phyloP scores from a whole-genome alignment of 2,888 invertebrate species.

The Chymomyza procnemis region DNA sequence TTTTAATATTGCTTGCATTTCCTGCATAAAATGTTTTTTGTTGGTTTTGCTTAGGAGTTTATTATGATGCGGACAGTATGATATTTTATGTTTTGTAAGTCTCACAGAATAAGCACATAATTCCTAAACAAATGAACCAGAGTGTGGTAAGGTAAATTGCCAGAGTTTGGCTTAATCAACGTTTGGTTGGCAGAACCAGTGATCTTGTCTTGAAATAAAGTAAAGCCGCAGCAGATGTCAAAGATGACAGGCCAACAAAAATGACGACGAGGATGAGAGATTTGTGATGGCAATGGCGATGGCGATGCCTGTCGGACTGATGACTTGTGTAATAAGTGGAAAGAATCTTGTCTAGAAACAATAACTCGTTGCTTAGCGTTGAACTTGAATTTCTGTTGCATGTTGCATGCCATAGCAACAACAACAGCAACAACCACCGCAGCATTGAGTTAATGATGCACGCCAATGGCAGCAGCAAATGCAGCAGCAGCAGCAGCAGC shows the following conservation, averaged over 20 bases:
- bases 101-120: too few species aligned
- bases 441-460: conserved; percentile 57
- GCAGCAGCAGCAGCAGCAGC: neutral
- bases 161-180: neutral
- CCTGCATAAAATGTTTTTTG: too few species aligned
- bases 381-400: conserved; percentile 57
- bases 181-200: neutral
- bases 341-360: conserved; percentile 71
- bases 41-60: too few species aligned
- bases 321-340: conserved; percentile 73
- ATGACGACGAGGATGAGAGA: conserved; percentile 29
- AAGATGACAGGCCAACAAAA: conserved; percentile 55
- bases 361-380: conserved; percentile 62
- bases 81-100: too few species aligned
- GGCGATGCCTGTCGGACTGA: conserved; percentile 40
- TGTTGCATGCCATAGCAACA: conserved; percentile 51
- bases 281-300: conserved; percentile 18
- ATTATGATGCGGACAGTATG: too few species aligned
- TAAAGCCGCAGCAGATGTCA: conserved; percentile 31
- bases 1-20: too few species aligned
- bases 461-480: neutral
- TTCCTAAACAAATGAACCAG: neutral
- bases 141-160: neutral
- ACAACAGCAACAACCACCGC: conserved; percentile 34
- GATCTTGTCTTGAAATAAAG: conserved; percentile 5